Conservation (phyloP, 2,797 vertebrate genomes). For the Coilia nasus region DNA sequence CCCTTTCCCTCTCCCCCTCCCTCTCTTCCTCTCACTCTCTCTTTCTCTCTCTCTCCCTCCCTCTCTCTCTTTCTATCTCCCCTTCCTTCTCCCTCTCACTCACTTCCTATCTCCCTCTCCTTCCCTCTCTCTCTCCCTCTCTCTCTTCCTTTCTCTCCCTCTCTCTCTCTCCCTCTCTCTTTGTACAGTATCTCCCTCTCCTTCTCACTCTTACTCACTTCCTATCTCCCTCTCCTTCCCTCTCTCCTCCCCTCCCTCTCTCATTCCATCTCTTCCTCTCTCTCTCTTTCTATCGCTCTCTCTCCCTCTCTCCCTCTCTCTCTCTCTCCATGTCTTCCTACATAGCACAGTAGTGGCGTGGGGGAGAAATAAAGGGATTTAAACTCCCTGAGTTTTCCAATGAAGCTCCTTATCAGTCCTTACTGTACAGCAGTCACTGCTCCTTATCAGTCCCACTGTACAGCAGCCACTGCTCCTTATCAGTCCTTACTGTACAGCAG, state of each 20-base stretch:
- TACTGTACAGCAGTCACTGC: not conserved
- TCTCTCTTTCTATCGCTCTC: not conserved
- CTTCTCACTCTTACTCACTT: not conserved
- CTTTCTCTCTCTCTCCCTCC: no score
- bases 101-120: no score
- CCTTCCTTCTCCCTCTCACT: no score
- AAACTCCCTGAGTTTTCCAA: constrained; percentile 65
- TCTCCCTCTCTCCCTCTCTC: not conserved
- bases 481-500: constrained; percentile 1
- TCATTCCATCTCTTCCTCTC: not conserved
- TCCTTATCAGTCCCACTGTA: no score
- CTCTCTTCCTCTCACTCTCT: no score
- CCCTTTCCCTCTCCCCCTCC: no score
- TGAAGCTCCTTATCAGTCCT: constrained; percentile 60
- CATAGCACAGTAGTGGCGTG: not conserved
- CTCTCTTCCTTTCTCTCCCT: no score
- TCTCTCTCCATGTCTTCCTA: not conserved
- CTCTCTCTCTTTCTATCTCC: no score
- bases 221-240: not conserved
- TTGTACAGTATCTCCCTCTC: not conserved
- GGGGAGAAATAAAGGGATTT: constrained; percentile 76
- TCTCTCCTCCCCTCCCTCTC: not conserved
- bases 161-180: no score
- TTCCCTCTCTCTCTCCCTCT: no score
- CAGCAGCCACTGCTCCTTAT: no score